Conservation (phyloP, 2,888 invertebrate genomes). For the Ramazzottius varieornatus region DNA sequence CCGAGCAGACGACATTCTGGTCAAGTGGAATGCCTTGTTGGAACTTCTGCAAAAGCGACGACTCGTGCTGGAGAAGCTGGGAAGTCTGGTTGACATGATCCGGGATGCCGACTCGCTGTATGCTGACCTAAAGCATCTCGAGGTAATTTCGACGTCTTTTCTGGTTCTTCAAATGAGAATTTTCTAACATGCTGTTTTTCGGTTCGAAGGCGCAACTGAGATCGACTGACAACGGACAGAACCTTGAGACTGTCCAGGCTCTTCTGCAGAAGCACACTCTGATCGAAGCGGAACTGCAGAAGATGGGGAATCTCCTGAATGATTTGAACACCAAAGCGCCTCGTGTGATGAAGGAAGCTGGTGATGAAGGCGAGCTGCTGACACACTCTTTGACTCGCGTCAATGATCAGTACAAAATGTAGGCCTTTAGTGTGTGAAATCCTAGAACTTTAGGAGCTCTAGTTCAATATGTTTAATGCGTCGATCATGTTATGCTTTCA, state of each 20-base stretch:
- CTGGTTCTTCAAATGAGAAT: constrained; percentile 9
- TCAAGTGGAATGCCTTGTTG: constrained; percentile 61
- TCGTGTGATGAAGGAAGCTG: constrained; percentile 31
- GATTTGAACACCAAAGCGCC: constrained; percentile 36
- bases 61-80: constrained; percentile 32
- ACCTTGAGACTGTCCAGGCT: constrained; percentile 77
- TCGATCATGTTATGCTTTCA: constrained; percentile 20
- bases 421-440: constrained; percentile 11
- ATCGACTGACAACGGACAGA: constrained; percentile 68
- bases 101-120: constrained; percentile 70
- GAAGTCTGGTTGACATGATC: constrained; percentile 57
- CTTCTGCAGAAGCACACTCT: constrained; percentile 72
- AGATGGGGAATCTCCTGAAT: constrained; percentile 56
- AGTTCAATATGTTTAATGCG: too few species aligned
- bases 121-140: constrained; percentile 53
- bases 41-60: constrained; percentile 48
- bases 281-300: constrained; percentile 64
- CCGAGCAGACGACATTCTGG: constrained; percentile 37
- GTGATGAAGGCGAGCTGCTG: constrained; percentile 34
- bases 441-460: neutral
- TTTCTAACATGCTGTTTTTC: constrained; percentile 1
- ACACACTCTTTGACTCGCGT: constrained; percentile 46
- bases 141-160: constrained; percentile 29
- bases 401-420: constrained; percentile 47
- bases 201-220: constrained; percentile 34